Percentiles rank a stretch among this genome's conserved stretches.
Evolutionary conservation across 2,113 vertebrate species (phyloP).

Genomic region (Crotalus helleri): DNA sequence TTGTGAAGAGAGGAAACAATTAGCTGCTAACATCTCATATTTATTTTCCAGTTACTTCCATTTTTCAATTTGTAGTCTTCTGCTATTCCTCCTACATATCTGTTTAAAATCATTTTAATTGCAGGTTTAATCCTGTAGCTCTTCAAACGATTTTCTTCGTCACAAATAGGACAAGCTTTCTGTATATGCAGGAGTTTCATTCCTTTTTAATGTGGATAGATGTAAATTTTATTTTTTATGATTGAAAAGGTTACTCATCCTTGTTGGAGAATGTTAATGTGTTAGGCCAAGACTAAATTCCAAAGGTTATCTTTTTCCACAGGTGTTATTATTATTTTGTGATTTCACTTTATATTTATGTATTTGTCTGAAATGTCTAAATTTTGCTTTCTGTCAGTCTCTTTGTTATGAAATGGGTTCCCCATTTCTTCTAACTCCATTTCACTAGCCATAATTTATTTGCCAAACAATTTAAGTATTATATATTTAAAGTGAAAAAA

Average conservation of each 20-base stretch:
- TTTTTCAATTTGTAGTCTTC: constrained; percentile 66
- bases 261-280: background rate
- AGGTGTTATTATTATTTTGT: background rate
- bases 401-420: background rate
- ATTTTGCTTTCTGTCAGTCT: background rate
- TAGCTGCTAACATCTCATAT: constrained; percentile 62
- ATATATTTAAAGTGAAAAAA: background rate
- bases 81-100: constrained; percentile 60
- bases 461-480: background rate
- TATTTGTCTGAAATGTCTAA: background rate
- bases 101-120: constrained; percentile 63
- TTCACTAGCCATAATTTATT: background rate
- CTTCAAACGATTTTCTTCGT: constrained; percentile 54
- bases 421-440: background rate
- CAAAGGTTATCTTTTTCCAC: background rate
- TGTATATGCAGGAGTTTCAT: constrained; percentile 33
- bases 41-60: constrained; percentile 67
- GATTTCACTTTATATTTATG: background rate
- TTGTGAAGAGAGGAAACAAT: constrained; percentile 67
- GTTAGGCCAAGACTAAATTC: background rate
- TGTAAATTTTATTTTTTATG: background rate
- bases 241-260: background rate
- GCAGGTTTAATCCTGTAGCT: constrained; percentile 51
- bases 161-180: background rate
- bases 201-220: background rate